Percentiles rank a stretch among this genome's conserved stretches.
phyloP scores from a whole-genome alignment of 2,113 vertebrate species.

The Myrmecobius fasciatus region DNA sequence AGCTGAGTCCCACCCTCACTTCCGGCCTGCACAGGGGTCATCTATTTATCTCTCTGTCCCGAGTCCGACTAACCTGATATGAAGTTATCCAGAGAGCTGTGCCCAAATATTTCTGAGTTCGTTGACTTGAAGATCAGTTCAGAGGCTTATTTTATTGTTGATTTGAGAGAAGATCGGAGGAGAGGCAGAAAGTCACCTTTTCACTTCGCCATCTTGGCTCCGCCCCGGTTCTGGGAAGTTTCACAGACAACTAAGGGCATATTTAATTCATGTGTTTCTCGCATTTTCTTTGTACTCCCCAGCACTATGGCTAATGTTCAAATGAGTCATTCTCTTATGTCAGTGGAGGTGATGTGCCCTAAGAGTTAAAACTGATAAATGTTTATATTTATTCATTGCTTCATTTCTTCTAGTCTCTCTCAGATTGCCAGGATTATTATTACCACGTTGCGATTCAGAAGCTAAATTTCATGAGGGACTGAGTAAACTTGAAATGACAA shows the following conservation, averaged over 20 bases:
- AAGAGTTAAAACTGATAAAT: not conserved
- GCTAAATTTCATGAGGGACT: not conserved
- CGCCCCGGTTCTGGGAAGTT: not conserved
- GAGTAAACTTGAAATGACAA: not conserved
- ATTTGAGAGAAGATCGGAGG: no score
- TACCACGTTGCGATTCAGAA: not conserved
- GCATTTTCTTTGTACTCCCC: constrained; percentile 24
- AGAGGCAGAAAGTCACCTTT: no score
- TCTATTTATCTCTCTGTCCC: no score
- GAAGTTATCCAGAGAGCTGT: no score
- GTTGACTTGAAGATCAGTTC: no score
- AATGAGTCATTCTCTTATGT: constrained; percentile 50
- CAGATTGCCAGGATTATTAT: not conserved
- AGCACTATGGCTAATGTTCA: not conserved
- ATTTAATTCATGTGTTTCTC: not conserved
- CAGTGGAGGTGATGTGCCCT: not conserved
- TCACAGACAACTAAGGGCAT: constrained; percentile 12
- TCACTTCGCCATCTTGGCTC: no score
- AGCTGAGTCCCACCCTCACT: no score
- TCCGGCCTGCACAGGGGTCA: no score
- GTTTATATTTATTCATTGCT: not conserved
- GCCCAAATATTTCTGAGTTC: no score
- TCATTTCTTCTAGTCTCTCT: not conserved
- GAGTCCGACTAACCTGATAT: no score
- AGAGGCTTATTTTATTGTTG: no score